phyloP scores from a whole-genome alignment of 1,140 invertebrate genomes.

The Eufriesea mexicana region DNA sequence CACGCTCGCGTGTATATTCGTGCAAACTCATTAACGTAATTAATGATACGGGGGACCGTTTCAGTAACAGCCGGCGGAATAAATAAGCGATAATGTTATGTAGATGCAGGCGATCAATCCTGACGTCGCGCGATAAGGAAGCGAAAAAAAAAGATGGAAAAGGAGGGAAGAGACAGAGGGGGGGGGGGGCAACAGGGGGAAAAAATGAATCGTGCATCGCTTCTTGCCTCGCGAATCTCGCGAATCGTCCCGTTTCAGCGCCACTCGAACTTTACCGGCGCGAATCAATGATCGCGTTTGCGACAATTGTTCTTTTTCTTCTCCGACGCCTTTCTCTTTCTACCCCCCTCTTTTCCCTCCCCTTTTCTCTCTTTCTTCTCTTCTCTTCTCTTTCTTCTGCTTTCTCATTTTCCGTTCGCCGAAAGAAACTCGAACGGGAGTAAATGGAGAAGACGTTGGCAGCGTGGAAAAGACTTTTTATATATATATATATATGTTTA shows the following conservation, averaged over 20 bases:
- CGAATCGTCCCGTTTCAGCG: background rate
- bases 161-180: background rate
- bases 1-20: background rate
- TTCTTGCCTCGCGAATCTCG: slow-evolving; percentile 3
- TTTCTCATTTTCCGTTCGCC: background rate
- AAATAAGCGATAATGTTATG: slow-evolving; percentile 57
- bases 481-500: background rate
- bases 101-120: slow-evolving; percentile 50
- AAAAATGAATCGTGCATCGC: slow-evolving; percentile 25
- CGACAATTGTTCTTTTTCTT: slow-evolving; percentile 12
- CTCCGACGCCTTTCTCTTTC: too few species aligned
- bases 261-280: background rate
- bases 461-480: background rate
- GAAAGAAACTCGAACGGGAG: background rate
- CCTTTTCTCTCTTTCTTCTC: background rate
- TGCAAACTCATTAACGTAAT: slow-evolving; percentile 52
- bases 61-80: slow-evolving; percentile 47
- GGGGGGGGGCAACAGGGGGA: too few species aligned
- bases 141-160: too few species aligned
- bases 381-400: background rate
- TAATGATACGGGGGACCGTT: slow-evolving; percentile 52
- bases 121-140: slow-evolving; percentile 40
- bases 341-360: too few species aligned
- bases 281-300: slow-evolving; percentile 20
- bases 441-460: background rate